Base-by-base conservation (phyloP, 2,113 vertebrate species). In the Centropristis striata region DNA sequence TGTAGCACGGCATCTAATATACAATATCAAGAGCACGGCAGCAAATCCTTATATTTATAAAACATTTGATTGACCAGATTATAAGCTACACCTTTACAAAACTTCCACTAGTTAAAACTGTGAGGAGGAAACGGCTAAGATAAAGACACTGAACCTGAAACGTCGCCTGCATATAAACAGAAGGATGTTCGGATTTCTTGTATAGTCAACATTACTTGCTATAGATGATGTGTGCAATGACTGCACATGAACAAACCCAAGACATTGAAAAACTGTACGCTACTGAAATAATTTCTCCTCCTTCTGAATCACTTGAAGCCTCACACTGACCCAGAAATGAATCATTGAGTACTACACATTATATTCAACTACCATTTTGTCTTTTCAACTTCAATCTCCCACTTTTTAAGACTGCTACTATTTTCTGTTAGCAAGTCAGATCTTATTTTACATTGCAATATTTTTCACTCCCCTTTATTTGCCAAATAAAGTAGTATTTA, bases 101-200 rank as follows among this genome's bases (percentile, higher is more conserved):
- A 36, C 2, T 39, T 58, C 71, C n/a, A 46, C 71, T 49, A 10
- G 15, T n/a, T 11, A 41, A 1, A 50, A 55, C 50, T 28, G 16
- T 63, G 20, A 54, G 11, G 32, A 23, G 3, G 59, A 81, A 78
- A 69, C n/a, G 12, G 23, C 42, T 60, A 18, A 73, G 71, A 55
- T 50, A 66, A 32, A 57, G 49, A 83, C 16, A 50, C 12, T 41
- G 8, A 76, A 65, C 21, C 64, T 0, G 0, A 66, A 81, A 69
- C 44, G 72, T 11, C 21, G n/a, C 50, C 39, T 12, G 10, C 15
- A 37, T 42, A 23, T 27, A 64, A 64, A 82, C 53, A 71, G 9
- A 37, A 12, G 8, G n/a, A 23, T 63, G 54, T 79, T 75, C 73
- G 8, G 51, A 66, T 76, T 60, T 72, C 37, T 63, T 55, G 39